These are phyloP conservation scores for Drosophila subquinaria DNA, from an alignment of 2,888 invertebrate genomes.

Conservation along the genomic window DNA sequence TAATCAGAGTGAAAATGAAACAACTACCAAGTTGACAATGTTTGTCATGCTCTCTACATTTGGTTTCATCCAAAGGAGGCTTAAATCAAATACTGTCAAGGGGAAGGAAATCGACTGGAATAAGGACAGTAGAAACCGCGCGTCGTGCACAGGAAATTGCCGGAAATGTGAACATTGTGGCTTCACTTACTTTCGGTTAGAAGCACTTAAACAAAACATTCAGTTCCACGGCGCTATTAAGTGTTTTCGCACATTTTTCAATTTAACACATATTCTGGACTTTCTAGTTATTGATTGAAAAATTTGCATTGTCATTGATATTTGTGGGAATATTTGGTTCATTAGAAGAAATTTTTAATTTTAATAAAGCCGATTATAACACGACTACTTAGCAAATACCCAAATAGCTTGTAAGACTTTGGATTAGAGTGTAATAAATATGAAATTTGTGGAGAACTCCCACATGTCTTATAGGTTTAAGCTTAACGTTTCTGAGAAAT, in stretches of 20 bases:
- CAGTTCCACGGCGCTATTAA: background rate
- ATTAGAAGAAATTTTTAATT: background rate
- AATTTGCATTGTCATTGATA: background rate
- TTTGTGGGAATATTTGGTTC: background rate
- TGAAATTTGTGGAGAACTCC: background rate
- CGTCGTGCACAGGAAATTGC: conserved; percentile 49
- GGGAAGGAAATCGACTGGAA: background rate
- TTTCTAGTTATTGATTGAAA: background rate
- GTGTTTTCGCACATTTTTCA: background rate
- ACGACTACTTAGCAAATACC: background rate
- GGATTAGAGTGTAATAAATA: background rate
- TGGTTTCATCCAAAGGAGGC: conserved; percentile 36
- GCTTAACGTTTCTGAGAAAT: background rate
- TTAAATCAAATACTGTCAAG: conserved; percentile 32
- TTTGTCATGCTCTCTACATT: conserved; percentile 70
- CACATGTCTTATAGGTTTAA: background rate
- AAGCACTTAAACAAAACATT: conserved; percentile 29
- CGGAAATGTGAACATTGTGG: conserved; percentile 55
- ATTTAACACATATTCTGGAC: background rate
- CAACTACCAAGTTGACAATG: conserved; percentile 52
- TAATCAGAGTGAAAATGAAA: conserved; percentile 31
- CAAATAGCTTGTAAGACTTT: background rate
- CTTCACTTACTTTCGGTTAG: conserved; percentile 24
- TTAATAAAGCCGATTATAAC: background rate
- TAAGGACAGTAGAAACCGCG: conserved; percentile 11